phyloP scores from a whole-genome alignment of 2,888 invertebrate genomes.

The Melanotus villosus region DNA sequence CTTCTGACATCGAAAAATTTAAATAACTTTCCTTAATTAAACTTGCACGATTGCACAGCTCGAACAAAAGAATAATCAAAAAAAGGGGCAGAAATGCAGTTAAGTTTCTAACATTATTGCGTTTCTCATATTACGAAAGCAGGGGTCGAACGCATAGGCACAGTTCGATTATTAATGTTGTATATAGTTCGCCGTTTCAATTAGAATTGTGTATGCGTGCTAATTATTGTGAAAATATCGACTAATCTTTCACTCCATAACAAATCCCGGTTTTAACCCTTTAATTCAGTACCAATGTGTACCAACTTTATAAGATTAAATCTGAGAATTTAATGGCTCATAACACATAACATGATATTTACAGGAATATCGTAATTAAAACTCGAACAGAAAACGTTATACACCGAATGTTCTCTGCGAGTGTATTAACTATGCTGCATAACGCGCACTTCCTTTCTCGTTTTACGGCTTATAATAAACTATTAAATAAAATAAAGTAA shows the following conservation, averaged over 20 bases:
- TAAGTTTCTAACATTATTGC: no score
- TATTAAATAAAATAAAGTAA: slow-evolving; percentile 36
- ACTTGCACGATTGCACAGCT: no score
- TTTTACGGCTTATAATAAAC: slow-evolving; percentile 33
- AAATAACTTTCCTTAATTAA: no score
- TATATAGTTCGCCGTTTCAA: slow-evolving; percentile 28
- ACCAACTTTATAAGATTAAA: slow-evolving; percentile 65
- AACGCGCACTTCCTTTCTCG: slow-evolving; percentile 28
- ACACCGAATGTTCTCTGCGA: neutral
- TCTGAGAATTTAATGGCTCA: slow-evolving; percentile 61
- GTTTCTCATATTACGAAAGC: no score
- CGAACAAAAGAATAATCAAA: no score
- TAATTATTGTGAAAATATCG: slow-evolving; percentile 65
- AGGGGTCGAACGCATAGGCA: neutral
- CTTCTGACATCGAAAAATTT: no score
- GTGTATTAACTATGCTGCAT: neutral
- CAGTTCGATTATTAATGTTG: neutral
- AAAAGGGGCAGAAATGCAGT: no score
- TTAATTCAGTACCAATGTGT: slow-evolving; percentile 65
- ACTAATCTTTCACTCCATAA: slow-evolving; percentile 62
- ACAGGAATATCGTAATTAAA: slow-evolving; percentile 43
- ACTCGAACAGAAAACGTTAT: slow-evolving; percentile 30
- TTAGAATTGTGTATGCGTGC: slow-evolving; percentile 53
- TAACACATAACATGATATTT: slow-evolving; percentile 57
- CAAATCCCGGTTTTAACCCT: slow-evolving; percentile 62